These are phyloP conservation scores for Drosophila bifasciata DNA, from an alignment of 1,140 invertebrate species.

Conservation along the genomic window DNA sequence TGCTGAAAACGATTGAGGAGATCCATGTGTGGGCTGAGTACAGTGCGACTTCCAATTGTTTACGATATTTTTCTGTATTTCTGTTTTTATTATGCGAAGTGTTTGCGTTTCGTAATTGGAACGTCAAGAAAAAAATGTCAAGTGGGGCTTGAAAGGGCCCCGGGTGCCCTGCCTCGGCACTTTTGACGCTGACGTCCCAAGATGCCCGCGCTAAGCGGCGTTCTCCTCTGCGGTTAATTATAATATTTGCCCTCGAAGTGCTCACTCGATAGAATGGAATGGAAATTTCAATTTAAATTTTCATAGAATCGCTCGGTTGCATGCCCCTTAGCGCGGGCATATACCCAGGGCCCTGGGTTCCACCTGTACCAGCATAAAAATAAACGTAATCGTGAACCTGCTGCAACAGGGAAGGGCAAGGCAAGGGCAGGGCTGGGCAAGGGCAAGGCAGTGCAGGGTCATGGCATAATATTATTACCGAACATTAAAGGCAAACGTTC, in stretches of 20 bases:
- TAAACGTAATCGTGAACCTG: constrained; percentile 71
- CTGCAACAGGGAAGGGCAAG: constrained; percentile 35
- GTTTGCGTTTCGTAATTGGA: constrained; percentile 80
- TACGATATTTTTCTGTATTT: constrained; percentile 66
- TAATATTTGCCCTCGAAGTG: constrained; percentile 8
- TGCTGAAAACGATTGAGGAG: constrained; percentile 28
- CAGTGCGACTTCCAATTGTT: constrained; percentile 38
- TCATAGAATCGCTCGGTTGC: constrained; percentile 35
- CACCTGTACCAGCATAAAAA: constrained; percentile 82
- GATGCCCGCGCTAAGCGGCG: constrained; percentile 21
- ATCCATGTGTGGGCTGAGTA: constrained; percentile 44
- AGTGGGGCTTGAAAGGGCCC: constrained; percentile 56
- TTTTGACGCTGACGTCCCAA: constrained; percentile 26
- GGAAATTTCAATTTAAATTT: constrained; percentile 48
- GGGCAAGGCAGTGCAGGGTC: constrained; percentile 44
- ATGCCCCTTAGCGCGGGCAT: too few species aligned
- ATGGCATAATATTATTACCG: constrained; percentile 77
- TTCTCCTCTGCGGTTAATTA: constrained; percentile 32
- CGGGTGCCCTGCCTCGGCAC: constrained; percentile 10
- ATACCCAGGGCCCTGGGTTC: constrained; percentile 16
- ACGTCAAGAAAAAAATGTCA: constrained; percentile 68
- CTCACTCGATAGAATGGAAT: constrained; percentile 13
- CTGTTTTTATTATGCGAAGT: constrained; percentile 75
- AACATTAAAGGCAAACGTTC: constrained; percentile 74
- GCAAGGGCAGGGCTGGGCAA: constrained; percentile 26